Base-by-base conservation (phyloP, 2,888 invertebrate genomes). In the Pseudeuparius sepicola region DNA sequence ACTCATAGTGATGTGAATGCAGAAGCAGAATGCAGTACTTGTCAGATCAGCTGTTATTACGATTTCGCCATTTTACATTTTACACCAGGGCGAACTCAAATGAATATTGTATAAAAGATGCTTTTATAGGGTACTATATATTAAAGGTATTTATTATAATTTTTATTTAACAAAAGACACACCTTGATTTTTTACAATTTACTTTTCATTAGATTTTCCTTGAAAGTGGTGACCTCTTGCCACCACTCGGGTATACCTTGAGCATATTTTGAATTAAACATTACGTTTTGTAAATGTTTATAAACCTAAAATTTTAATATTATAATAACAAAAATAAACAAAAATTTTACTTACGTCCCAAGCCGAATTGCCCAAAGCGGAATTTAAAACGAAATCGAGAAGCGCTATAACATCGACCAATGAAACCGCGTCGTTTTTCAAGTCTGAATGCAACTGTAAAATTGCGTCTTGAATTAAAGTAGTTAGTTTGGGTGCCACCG, bases 401-500 rank as follows among this genome's bases (percentile, higher is more conserved):
- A 88, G 89, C 0, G 92, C 87, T 30, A 93, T 68, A 0, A 76
- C 75, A 65, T 94, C 93, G 0, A 74, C 78, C 16, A 93, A 65
- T 1, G 81, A 55, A 2, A 89, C 75, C 0, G 85, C 77, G 27
- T 88, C 80, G n/a, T 77, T 67, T 51, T 79, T 74, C 3, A 88
- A 46, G 20, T 60, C 54, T 0, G 61, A 52, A 54, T 88, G 79
- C 18, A 80, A 58, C 3, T 59, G 58, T 36, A 88, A 57, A 32
- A 86, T 73, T 1, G 74, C 76, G 31, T 76, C 71, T 31, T 84
- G 76, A 9, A 88, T 67, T 1, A 75, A 52, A 24, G 68, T 58
- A 0, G 77, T 72, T 26, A 76, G 71, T 23, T 56, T 30, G 0
- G 64, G 59, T 17, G 70, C 71, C 1, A 52, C 49, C 39, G 77